These are phyloP conservation scores for Indicator indicator DNA, from an alignment of 2,113 vertebrate genomes.

Conservation along the genomic window DNA sequence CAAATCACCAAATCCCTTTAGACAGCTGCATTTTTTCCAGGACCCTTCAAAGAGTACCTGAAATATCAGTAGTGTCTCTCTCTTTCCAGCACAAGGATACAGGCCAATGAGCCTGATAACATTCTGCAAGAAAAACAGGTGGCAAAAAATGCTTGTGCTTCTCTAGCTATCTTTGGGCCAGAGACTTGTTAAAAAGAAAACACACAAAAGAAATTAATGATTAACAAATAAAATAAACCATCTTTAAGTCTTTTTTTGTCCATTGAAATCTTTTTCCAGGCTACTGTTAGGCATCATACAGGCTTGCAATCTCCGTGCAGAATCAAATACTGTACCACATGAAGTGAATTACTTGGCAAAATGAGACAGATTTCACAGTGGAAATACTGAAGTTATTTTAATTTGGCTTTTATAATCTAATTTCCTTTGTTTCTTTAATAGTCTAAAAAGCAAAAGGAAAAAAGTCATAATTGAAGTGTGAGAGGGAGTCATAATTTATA, in stretches of 20 bases:
- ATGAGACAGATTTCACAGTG: not conserved
- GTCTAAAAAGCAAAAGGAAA: not conserved
- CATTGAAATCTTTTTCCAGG: not conserved
- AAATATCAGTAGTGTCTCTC: not conserved
- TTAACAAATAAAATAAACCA: not conserved
- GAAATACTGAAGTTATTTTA: conserved; percentile 30
- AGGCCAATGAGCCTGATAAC: not conserved
- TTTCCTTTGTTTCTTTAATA: conserved; percentile 37
- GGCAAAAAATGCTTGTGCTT: not conserved
- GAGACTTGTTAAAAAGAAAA: not conserved
- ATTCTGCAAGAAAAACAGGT: not conserved
- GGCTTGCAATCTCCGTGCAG: not conserved
- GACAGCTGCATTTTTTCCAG: not conserved
- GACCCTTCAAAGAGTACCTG: not conserved
- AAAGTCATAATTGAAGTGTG: not conserved
- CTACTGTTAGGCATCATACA: not conserved
- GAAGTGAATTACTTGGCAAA: conserved; percentile 26
- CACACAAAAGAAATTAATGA: not conserved
- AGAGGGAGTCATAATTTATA: not conserved
- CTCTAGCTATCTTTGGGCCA: not conserved
- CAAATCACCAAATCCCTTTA: not conserved
- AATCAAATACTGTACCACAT: not conserved
- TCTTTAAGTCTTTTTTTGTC: not conserved
- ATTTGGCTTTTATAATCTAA: not conserved
- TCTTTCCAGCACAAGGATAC: not conserved